Percentiles rank a stretch among this genome's conserved stretches.
Evolutionary conservation across 2,888 invertebrate species (phyloP).

Genomic region (Drosophila phalerata): DNA sequence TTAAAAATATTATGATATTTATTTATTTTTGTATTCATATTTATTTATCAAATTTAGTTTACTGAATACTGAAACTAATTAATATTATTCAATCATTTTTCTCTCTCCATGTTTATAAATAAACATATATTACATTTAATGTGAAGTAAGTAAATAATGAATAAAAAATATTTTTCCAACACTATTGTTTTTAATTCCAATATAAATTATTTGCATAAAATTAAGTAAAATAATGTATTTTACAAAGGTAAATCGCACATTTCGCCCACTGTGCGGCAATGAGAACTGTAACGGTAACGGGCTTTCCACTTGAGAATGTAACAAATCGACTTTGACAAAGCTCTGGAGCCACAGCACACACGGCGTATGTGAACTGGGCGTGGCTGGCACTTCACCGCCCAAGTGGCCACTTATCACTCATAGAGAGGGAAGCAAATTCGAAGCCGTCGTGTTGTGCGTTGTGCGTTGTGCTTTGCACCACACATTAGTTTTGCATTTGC

Average conservation of each 20-base stretch:
- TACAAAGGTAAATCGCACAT: not conserved
- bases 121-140: no score
- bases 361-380: constrained; percentile 65
- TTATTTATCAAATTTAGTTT: no score
- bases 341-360: constrained; percentile 54
- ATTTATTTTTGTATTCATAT: no score
- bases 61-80: no score
- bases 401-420: constrained; percentile 75
- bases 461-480: not conserved
- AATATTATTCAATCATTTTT: no score
- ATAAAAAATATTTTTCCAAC: not conserved
- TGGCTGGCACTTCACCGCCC: constrained; percentile 47
- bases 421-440: constrained; percentile 24
- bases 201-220: no score
- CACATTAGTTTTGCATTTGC: constrained; percentile 62
- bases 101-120: no score
- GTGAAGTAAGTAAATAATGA: not conserved
- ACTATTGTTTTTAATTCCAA: no score
- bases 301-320: constrained; percentile 77
- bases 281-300: constrained; percentile 23
- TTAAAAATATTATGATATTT: no score
- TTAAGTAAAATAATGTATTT: not conserved
- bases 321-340: constrained; percentile 84
- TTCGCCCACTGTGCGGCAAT: constrained; percentile 11
- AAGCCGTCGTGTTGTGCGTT: constrained; percentile 9